phyloP scores from a whole-genome alignment of 2,888 invertebrate species.

The Himalopsyche japonica region DNA sequence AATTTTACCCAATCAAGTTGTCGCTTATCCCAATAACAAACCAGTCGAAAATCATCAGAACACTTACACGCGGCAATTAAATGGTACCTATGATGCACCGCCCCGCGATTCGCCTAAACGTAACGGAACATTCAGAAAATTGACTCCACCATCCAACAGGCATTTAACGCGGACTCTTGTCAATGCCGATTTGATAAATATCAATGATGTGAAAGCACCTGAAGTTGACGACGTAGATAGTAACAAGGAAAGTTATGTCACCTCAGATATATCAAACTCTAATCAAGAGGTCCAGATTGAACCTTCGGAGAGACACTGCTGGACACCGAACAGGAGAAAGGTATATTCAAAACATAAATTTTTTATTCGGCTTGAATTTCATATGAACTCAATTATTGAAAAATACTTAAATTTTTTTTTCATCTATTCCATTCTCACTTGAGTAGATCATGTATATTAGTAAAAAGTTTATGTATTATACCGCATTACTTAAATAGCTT shows the following conservation, averaged over 20 bases:
- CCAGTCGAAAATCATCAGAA: background rate
- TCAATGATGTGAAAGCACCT: background rate
- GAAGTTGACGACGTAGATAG: slow-evolving; percentile 22
- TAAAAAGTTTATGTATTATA: too few relatives aligned
- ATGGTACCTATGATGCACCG: slow-evolving; percentile 47
- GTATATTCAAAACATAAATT: background rate
- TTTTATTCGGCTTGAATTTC: too few relatives aligned
- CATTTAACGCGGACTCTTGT: slow-evolving; percentile 53
- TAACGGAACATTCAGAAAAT: slow-evolving; percentile 54
- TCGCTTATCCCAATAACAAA: slow-evolving; percentile 18
- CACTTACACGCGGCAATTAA: slow-evolving; percentile 18
- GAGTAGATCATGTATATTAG: too few relatives aligned
- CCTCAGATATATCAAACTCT: slow-evolving; percentile 11
- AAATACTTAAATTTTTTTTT: too few relatives aligned
- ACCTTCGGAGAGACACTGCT: slow-evolving; percentile 1
- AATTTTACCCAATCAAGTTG: slow-evolving; percentile 53
- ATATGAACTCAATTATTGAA: too few relatives aligned
- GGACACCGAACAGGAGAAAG: slow-evolving; percentile 29
- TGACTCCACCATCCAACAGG: slow-evolving; percentile 48
- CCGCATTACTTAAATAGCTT: too few relatives aligned
- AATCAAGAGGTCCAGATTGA: background rate
- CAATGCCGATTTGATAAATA: slow-evolving; percentile 41
- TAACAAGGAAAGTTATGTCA: slow-evolving; percentile 33
- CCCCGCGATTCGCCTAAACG: slow-evolving; percentile 52
- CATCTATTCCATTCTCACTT: too few relatives aligned